These are phyloP conservation scores for human DNA, from an alignment of 2,113 vertebrate species.

Conservation along the genomic window DNA sequence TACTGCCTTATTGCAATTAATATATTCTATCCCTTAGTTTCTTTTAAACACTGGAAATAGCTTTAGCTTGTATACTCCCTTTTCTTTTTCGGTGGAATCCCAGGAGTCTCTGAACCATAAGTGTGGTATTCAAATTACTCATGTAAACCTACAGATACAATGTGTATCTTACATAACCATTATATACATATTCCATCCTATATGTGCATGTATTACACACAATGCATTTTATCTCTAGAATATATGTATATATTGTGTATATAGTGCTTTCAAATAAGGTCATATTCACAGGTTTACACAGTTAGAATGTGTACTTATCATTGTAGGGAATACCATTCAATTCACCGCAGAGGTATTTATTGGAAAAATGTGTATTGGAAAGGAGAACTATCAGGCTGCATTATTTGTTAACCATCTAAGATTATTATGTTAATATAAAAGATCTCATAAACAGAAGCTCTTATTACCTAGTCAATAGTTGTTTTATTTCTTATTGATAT, in stretches of 20 bases:
- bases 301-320: not conserved
- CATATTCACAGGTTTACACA: not conserved
- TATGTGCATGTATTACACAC: not conserved
- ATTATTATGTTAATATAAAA: not conserved
- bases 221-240: not conserved
- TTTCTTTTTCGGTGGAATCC: not conserved
- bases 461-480: not conserved
- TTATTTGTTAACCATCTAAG: not conserved
- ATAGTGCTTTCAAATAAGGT: not conserved
- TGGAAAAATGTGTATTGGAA: not conserved
- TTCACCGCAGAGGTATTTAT: not conserved
- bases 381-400: not conserved
- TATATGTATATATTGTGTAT: not conserved
- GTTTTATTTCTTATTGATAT: not conserved
- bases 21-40: not conserved
- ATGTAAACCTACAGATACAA: not conserved
- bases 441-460: not conserved
- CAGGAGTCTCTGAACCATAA: not conserved
- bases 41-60: not conserved
- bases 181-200: not conserved
- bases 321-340: not conserved
- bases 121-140: not conserved
- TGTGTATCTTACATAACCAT: not conserved
- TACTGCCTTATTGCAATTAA: not conserved
- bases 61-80: not conserved